These are phyloP conservation scores for Propithecus perrieri DNA, from an alignment of 2,797 vertebrate genomes.

Conservation along the genomic window DNA sequence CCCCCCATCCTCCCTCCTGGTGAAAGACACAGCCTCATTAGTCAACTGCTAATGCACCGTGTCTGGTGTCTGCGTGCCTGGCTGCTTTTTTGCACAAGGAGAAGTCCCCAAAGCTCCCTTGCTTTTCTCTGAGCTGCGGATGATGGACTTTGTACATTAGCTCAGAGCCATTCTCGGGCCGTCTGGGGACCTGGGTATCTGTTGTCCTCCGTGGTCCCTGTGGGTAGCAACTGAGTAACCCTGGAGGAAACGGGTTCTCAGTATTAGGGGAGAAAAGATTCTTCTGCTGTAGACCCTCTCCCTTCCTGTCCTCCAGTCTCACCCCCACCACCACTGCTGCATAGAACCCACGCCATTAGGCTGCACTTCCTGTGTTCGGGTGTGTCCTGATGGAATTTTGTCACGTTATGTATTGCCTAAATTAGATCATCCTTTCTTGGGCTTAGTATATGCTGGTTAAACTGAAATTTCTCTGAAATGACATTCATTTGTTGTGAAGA, in stretches of 20 bases:
- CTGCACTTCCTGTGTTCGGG: neutral
- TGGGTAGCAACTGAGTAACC: slow-evolving; percentile 11
- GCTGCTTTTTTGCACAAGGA: neutral
- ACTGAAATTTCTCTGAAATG: neutral
- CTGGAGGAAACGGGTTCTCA: neutral
- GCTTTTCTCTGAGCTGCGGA: slow-evolving; percentile 64
- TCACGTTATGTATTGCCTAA: neutral
- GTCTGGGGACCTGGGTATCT: slow-evolving; percentile 47
- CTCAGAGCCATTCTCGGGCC: neutral
- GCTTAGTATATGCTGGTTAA: neutral
- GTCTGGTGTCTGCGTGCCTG: neutral
- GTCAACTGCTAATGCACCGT: neutral
- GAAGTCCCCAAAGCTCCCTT: slow-evolving; percentile 63
- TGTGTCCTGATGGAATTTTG: neutral
- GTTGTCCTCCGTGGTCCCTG: slow-evolving; percentile 35
- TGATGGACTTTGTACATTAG: neutral
- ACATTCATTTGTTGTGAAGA: neutral
- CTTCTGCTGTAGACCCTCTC: neutral
- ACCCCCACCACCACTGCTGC: rapidly evolving
- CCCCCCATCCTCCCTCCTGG: neutral
- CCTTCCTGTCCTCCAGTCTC: neutral
- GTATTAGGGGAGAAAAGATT: neutral
- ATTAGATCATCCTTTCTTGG: neutral
- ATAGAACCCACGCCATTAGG: rapidly evolving
- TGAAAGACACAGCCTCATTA: slow-evolving; percentile 59